Percentiles rank a stretch among this genome's conserved stretches.
Conservation (phyloP, 2,797 vertebrate genomes). For the Hapalemur alaotrensis region DNA sequence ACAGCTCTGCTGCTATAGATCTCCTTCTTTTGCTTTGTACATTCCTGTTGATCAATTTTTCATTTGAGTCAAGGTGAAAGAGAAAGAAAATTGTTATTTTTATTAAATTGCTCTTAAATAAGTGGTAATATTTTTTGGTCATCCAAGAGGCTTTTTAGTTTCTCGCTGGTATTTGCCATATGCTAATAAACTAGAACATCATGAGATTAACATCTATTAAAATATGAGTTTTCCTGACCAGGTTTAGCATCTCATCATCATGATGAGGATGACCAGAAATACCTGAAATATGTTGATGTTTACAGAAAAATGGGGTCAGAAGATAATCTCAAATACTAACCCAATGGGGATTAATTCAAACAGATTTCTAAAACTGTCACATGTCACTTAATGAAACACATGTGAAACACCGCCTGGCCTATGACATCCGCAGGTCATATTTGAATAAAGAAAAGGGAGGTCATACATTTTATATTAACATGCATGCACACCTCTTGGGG, state of each 20-base stretch:
- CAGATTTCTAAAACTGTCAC: slow-evolving; percentile 79
- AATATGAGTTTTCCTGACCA: slow-evolving; percentile 17
- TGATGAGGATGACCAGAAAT: slow-evolving; percentile 65
- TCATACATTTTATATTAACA: neutral
- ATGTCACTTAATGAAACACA: slow-evolving; percentile 73
- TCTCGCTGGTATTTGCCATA: slow-evolving; percentile 8
- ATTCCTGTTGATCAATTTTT: slow-evolving; percentile 44
- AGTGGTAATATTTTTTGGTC: slow-evolving; percentile 47
- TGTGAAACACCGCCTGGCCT: slow-evolving; percentile 59
- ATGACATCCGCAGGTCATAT: slow-evolving; percentile 70
- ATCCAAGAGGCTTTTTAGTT: slow-evolving; percentile 47
- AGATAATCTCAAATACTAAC: slow-evolving; percentile 81
- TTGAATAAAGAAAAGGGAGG: slow-evolving; percentile 43
- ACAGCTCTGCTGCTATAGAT: neutral
- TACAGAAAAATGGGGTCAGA: slow-evolving; percentile 78
- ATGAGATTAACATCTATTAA: slow-evolving; percentile 55
- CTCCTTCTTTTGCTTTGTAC: neutral
- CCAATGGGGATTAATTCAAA: slow-evolving; percentile 78
- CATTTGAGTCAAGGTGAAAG: slow-evolving; percentile 47
- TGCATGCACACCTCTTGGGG: neutral
- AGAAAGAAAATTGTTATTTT: slow-evolving; percentile 53
- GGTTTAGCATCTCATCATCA: slow-evolving; percentile 47
- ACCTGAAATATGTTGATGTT: slow-evolving; percentile 69
- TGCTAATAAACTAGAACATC: slow-evolving; percentile 44
- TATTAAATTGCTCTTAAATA: slow-evolving; percentile 59